Evolutionary conservation across 2,113 vertebrate species (phyloP), one percentile per base, ranked within the genome.

Genomic region (Otocyon megalotis): DNA sequence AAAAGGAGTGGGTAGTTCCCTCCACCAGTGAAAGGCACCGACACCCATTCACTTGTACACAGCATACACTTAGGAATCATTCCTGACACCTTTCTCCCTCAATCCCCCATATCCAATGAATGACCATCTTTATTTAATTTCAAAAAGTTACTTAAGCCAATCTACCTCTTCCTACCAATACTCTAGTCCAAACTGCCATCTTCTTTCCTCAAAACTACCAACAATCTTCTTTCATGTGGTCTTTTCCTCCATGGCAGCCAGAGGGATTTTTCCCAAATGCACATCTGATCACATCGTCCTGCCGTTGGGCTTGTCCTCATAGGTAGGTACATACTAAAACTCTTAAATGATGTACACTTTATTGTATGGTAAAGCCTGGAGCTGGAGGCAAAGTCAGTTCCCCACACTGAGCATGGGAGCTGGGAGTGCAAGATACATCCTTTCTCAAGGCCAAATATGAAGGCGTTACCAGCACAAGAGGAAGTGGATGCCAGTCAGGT

Each of bases 1-100:
- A 30, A 86, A 63, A 83, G 48, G 2, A 15, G 4, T 13, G 5
- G 53, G 56, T 50, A 43, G 13, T 90, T 35, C 15, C 9, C 20
- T 87, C 35, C 35, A 0, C 58, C 1, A 1, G 5, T 35, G 62
- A 63, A n/a, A 22, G 5, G 74, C 14, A 7, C 2, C 13, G 3
- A 53, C 56, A 43, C 37, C 56, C 15, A 4, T 71, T 63, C 53
- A 62, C 37, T 30, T 37, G 4, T 35, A 13, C 53, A 43, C 28
- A 95, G 26, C 54, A 37, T 14, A 32, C 14, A 71, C 7, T 28
- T n/a, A 26, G 26, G 12, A 28, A 7, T 30, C 24, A 4, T 35
- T 3, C 14, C 24, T n/a, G 13, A 5, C 10, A 3, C 22, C 53
- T 48, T 60, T 65, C 19, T 71, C 19, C 26, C 1, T 85, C 65